phyloP scores from a whole-genome alignment of 1,140 invertebrate species.

The Pentalonia nigronervosa region DNA sequence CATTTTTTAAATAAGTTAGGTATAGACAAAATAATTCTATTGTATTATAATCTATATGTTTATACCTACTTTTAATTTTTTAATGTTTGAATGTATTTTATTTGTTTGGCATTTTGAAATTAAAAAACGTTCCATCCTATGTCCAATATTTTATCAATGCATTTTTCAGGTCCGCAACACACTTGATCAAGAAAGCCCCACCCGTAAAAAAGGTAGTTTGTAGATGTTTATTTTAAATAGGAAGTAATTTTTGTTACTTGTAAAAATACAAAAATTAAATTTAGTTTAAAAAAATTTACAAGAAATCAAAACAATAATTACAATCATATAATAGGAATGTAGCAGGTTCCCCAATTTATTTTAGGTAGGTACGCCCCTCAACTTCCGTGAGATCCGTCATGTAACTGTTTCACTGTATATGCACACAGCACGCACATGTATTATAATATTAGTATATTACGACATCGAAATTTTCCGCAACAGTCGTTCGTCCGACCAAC shows the following conservation, averaged over 20 bases:
- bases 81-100: no score
- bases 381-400: constrained; percentile 23
- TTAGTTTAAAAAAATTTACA: neutral
- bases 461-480: neutral
- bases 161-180: neutral
- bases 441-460: neutral
- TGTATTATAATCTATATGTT: no score
- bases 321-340: neutral
- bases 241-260: neutral
- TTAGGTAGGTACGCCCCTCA: neutral
- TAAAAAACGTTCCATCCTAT: neutral
- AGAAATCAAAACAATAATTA: constrained; percentile 19
- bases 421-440: neutral
- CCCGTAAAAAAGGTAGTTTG: neutral
- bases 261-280: neutral
- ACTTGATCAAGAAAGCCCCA: neutral
- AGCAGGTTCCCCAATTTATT: neutral
- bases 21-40: no score
- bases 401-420: neutral
- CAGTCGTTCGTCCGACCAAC: neutral
- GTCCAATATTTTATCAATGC: neutral
- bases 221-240: neutral
- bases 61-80: no score
- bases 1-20: no score
- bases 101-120: no score